A percentile compares a stretch with the other conserved stretches of the same genome.
These are phyloP conservation scores for Accipiter virgatus DNA, from an alignment of 2,113 vertebrate species.

Conservation along the genomic window DNA sequence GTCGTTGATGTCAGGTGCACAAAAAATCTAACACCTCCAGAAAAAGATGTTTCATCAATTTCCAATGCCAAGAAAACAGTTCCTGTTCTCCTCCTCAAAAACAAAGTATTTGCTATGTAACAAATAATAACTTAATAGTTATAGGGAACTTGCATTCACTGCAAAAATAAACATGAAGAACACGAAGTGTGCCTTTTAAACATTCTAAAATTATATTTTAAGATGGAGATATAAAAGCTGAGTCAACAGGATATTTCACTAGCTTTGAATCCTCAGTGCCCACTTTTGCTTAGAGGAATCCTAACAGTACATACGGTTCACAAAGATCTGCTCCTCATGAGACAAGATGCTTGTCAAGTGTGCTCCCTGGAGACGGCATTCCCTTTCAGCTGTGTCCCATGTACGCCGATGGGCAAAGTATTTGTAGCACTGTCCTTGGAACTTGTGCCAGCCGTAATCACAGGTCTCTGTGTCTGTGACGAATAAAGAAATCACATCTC, in stretches of 20 bases:
- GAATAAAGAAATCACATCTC: neutral
- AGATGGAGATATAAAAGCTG: neutral
- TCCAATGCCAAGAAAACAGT: neutral
- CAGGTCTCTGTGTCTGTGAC: conserved; percentile 88
- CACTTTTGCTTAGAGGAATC: neutral
- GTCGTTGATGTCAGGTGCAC: neutral
- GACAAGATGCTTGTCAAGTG: conserved; percentile 91
- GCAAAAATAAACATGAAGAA: neutral
- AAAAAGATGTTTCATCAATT: neutral
- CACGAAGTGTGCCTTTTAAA: neutral
- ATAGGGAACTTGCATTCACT: neutral
- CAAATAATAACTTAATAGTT: neutral
- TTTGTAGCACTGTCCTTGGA: conserved; percentile 96
- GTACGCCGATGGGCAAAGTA: conserved; percentile 89
- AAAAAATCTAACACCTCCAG: neutral
- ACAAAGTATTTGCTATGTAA: neutral
- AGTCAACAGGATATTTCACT: neutral
- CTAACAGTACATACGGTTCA: conserved; percentile 86
- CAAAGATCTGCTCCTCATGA: conserved; percentile 90
- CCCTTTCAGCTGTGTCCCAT: conserved; percentile 93
- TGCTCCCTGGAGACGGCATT: conserved; percentile 92
- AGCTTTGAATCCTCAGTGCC: neutral
- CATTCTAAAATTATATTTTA: neutral
- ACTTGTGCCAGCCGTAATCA: conserved; percentile 97
- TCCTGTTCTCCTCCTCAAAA: neutral